phyloP scores from a whole-genome alignment of 37 sponge, comb jelly and placozoan species.

The Haliclona indistincta region DNA sequence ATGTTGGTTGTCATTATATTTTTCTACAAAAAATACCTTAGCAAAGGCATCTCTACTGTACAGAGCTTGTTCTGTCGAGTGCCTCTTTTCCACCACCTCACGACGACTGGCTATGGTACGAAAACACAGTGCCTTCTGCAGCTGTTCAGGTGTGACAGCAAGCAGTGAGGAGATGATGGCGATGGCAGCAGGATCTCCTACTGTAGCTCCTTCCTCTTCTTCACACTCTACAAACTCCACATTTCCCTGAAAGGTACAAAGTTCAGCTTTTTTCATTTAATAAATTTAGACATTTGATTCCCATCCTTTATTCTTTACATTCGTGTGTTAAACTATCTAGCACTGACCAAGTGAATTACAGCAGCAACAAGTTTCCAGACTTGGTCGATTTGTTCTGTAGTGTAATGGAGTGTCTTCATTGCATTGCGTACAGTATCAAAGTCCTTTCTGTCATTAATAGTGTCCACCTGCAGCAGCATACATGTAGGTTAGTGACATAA shows the following conservation, averaged over 20 bases:
- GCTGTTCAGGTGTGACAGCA: slow-evolving; percentile 8
- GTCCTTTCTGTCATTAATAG: slow-evolving; percentile 53
- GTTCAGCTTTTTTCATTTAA: background rate
- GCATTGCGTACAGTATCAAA: slow-evolving; percentile 48
- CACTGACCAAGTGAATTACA: slow-evolving; percentile 69
- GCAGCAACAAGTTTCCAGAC: slow-evolving; percentile 76
- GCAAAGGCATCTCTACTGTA: slow-evolving; percentile 81
- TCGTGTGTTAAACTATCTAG: slow-evolving; percentile 4
- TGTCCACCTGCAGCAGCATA: slow-evolving; percentile 20
- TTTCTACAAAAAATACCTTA: slow-evolving; percentile 5
- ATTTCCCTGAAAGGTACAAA: slow-evolving; percentile 29
- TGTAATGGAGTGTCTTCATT: slow-evolving; percentile 58
- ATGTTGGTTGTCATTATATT: background rate
- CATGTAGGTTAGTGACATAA: background rate
- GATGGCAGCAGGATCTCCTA: background rate
- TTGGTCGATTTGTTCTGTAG: slow-evolving; percentile 36
- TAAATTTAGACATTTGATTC: background rate
- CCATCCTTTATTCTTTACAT: slow-evolving; percentile 5
- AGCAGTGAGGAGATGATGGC: slow-evolving; percentile 35
- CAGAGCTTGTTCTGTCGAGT: slow-evolving; percentile 43
- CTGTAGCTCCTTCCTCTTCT: background rate
- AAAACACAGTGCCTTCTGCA: slow-evolving; percentile 49
- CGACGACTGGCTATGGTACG: slow-evolving; percentile 43
- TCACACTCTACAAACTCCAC: slow-evolving; percentile 29
- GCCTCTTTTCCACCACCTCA: slow-evolving; percentile 46